phyloP scores from a whole-genome alignment of 2,113 vertebrate species.

The Hemiprocne comata region DNA sequence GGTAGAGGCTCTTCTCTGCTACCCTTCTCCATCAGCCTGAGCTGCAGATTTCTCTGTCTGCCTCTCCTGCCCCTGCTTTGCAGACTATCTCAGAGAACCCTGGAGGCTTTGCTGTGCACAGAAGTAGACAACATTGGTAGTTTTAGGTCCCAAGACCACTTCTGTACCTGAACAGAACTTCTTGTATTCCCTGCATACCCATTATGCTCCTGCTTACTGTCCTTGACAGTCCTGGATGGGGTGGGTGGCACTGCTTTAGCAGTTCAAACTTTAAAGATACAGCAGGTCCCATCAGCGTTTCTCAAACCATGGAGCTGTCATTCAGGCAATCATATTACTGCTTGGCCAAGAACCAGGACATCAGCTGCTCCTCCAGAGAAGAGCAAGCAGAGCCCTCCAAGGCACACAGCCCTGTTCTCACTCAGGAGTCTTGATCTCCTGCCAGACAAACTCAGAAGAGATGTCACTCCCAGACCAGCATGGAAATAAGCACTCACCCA shows the following conservation, averaged over 20 bases:
- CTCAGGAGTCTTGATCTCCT: neutral
- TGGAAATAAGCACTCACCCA: neutral
- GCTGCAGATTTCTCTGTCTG: neutral
- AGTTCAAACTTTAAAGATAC: neutral
- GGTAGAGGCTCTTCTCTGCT: neutral
- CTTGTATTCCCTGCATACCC: accelerated
- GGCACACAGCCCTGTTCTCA: neutral
- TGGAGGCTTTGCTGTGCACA: neutral
- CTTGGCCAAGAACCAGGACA: neutral
- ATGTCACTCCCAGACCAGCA: neutral
- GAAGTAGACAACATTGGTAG: neutral
- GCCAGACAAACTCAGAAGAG: neutral
- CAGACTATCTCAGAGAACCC: neutral
- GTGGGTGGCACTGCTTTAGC: neutral
- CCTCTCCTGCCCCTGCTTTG: neutral
- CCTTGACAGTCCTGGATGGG: neutral
- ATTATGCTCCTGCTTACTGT: neutral
- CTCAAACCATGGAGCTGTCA: neutral
- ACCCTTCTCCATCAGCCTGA: neutral
- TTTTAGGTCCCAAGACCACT: neutral
- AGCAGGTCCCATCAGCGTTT: neutral
- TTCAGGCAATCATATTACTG: neutral
- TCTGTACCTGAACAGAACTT: neutral
- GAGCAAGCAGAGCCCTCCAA: conserved; percentile 17
- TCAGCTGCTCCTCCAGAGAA: conserved; percentile 30